Percentiles rank a stretch among this genome's conserved stretches.
Conservation (phyloP, 2,797 vertebrate species). For the Molothrus ater region DNA sequence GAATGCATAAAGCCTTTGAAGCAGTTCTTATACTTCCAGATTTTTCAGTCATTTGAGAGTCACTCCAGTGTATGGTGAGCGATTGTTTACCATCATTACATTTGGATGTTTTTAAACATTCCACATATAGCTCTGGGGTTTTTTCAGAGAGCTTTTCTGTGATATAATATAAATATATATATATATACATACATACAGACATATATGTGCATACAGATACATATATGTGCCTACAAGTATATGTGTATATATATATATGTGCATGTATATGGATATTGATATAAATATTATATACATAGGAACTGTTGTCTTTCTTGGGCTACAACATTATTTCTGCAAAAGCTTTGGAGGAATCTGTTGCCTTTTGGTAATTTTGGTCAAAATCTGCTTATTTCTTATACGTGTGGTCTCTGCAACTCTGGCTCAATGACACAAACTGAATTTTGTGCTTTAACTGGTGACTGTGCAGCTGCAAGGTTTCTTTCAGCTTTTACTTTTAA, state of each 20-base stretch:
- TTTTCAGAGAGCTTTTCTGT: background rate
- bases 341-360: conserved; percentile 79
- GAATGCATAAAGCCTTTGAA: background rate
- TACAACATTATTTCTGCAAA: conserved; percentile 54
- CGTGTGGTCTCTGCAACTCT: background rate
- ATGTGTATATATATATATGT: background rate
- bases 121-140: background rate
- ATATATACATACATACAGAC: background rate
- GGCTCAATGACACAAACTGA: conserved; percentile 13
- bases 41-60: background rate
- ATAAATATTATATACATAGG: background rate
- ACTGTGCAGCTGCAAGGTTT: background rate
- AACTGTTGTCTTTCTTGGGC: conserved; percentile 16
- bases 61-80: background rate
- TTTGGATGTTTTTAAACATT: background rate
- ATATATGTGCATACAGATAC: background rate
- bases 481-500: background rate
- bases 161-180: background rate
- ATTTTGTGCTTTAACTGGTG: conserved; percentile 16
- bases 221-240: background rate
- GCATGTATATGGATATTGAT: background rate
- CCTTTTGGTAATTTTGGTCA: background rate
- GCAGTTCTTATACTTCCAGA: background rate
- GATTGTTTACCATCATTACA: background rate
- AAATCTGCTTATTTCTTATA: background rate